A percentile compares a stretch with the other conserved stretches of the same genome.
phyloP scores from a whole-genome alignment of 2,113 vertebrate genomes.

The Microtus ochrogaster region DNA sequence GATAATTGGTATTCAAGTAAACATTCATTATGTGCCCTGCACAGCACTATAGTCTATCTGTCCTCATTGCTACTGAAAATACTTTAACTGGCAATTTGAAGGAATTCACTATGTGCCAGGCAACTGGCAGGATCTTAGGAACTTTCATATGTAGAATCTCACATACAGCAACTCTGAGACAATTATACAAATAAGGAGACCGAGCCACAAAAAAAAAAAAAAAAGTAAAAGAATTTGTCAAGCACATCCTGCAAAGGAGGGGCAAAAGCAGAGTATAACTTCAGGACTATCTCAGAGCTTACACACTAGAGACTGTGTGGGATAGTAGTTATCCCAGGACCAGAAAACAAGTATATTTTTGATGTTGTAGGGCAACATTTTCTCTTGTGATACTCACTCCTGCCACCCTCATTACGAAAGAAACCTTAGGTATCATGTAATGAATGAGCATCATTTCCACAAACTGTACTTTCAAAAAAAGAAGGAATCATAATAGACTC shows the following conservation, averaged over 20 bases:
- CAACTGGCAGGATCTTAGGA: neutral
- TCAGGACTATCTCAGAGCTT: neutral
- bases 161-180: neutral
- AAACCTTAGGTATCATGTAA: neutral
- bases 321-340: neutral
- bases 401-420: neutral
- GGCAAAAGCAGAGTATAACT: slow-evolving; percentile 20
- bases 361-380: neutral
- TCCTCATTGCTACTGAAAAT: slow-evolving; percentile 42
- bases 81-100: slow-evolving; percentile 14
- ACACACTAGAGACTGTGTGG: neutral
- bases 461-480: neutral
- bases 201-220: neutral
- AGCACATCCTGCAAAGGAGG: slow-evolving; percentile 15
- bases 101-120: neutral
- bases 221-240: neutral
- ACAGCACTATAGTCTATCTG: neutral
- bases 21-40: neutral
- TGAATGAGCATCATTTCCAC: neutral
- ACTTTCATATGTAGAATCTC: neutral
- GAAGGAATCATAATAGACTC: neutral
- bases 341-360: slow-evolving; percentile 12
- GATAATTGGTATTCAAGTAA: neutral
- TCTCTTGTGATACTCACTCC: slow-evolving; percentile 3
- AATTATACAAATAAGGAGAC: slow-evolving; percentile 39